Conservation (phyloP, 1,140 invertebrate genomes). For the Philopotamus ludificatus region DNA sequence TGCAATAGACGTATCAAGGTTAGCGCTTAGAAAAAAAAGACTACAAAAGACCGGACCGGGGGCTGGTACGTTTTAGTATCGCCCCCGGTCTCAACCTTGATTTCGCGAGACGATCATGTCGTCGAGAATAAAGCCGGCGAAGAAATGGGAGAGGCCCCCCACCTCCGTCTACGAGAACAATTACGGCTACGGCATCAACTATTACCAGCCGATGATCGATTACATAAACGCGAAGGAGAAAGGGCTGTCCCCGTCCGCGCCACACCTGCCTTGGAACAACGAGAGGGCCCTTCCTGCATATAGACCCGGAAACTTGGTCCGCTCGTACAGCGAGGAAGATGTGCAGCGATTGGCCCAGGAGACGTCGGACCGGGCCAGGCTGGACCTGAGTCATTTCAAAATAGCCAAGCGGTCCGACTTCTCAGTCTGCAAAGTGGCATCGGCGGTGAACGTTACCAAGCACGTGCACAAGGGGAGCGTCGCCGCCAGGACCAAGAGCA, state of each 20-base stretch:
- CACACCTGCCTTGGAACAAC: constrained; percentile 73
- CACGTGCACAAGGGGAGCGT: constrained; percentile 61
- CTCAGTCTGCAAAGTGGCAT: constrained; percentile 64
- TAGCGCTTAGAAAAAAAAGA: constrained; percentile 48
- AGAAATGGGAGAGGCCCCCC: constrained; percentile 58
- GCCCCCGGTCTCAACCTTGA: not conserved
- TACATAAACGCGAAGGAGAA: constrained; percentile 66
- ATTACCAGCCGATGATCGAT: constrained; percentile 81
- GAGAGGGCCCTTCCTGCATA: constrained; percentile 65
- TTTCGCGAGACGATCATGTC: not conserved
- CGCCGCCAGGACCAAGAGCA: constrained; percentile 54
- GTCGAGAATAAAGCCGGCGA: constrained; percentile 5
- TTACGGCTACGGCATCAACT: constrained; percentile 77
- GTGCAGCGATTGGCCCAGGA: constrained; percentile 62
- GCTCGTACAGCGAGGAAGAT: constrained; percentile 64
- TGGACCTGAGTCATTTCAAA: constrained; percentile 62
- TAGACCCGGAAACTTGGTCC: constrained; percentile 57
- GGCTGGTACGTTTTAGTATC: constrained; percentile 20
- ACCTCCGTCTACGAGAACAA: constrained; percentile 74
- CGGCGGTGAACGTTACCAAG: constrained; percentile 64
- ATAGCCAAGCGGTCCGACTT: constrained; percentile 66
- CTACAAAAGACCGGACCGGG: constrained; percentile 46
- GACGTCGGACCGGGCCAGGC: constrained; percentile 65
- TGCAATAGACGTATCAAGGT: constrained; percentile 46
- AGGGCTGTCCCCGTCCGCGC: constrained; percentile 51